phyloP scores from a whole-genome alignment of 92 coral and sea anemone genomes.

The Paragorgia papillata region DNA sequence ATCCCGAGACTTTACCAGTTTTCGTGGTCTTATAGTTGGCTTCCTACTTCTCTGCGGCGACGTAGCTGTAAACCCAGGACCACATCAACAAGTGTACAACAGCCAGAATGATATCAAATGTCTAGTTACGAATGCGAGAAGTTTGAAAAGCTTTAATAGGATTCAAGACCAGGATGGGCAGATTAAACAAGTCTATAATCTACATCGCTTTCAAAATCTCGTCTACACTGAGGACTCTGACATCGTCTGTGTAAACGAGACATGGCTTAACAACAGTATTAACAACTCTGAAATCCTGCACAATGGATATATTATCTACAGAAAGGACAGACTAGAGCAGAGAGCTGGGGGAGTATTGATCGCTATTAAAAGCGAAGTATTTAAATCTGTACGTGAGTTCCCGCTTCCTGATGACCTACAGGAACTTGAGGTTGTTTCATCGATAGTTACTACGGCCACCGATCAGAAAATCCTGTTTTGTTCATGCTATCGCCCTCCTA shows the following conservation, averaged over 20 bases:
- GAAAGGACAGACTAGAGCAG: slow-evolving; percentile 58
- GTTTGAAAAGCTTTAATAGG: too few species aligned
- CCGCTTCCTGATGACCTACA: slow-evolving; percentile 36
- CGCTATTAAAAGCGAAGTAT: slow-evolving; percentile 48
- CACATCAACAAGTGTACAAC: too few species aligned
- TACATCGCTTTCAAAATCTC: slow-evolving; percentile 43
- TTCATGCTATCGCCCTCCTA: slow-evolving; percentile 41
- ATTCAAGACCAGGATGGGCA: too few species aligned
- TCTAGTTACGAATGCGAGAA: too few species aligned
- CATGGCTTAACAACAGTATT: slow-evolving; percentile 53
- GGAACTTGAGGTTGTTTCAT: slow-evolving; percentile 43
- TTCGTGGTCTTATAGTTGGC: too few species aligned
- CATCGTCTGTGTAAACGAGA: slow-evolving; percentile 49
- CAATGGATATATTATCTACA: slow-evolving; percentile 47
- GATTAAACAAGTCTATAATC: too few species aligned
- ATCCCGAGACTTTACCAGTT: too few species aligned
- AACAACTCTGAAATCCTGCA: slow-evolving; percentile 52
- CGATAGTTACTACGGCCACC: slow-evolving; percentile 41
- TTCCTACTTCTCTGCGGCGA: too few species aligned
- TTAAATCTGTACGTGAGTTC: slow-evolving; percentile 53
- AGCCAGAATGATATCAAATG: too few species aligned
- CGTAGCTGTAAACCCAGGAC: too few species aligned
- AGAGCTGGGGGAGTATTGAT: slow-evolving; percentile 63
- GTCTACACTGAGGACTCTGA: slow-evolving; percentile 44
- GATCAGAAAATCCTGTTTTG: slow-evolving; percentile 46